Evolutionary conservation across 2,888 invertebrate species (phyloP), one percentile per base, ranked within the genome.

Genomic region (Calliscelio sp.): DNA sequence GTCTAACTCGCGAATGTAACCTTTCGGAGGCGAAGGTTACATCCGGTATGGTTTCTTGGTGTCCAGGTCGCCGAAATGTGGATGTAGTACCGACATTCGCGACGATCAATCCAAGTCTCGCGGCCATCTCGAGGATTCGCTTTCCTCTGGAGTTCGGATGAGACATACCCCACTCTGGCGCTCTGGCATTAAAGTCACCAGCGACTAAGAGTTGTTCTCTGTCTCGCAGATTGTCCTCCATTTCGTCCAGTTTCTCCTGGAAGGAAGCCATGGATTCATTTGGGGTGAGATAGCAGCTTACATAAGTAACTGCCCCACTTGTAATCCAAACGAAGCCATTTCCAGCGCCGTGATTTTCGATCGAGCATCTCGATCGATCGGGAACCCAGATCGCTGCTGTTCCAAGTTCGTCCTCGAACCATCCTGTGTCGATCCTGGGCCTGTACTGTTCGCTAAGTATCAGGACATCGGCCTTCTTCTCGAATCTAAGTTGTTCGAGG

Each of bases 91-190:
- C 46, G 2, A 10, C 4, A 18, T 46, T 46, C 11, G 14, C 38
- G 11, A 38, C 38, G 2, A 11, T 38, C 38, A 38, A 14, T 14
- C 11, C 8, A 8, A 38, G 11, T 14, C 38, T 8, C 14, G 38
- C 3, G 11, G 11, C 38, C 11, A 11, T 38, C 7, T 38, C 38
- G 7, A 41, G 41, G 7, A 41, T 41, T n/a, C 41, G 41, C 41
- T 32, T 32, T 32, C 41, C 41, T n/a, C 41, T 41, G 4, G 41
- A 8, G 14, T 41, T n/a, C 41, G 41, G 7, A 11, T n/a, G 7
- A 38, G 80, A 74, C 79, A 87, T 86, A 16, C 87, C 87, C 87
- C 88, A 89, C 59, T 87, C 84, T 46, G 74, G n/a, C n/a, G n/a
- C n/a, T n/a, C n/a, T n/a, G n/a, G n/a, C n/a, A n/a, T n/a, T n/a